phyloP scores from a whole-genome alignment of 1,140 invertebrate genomes.

The Drosophila bipectinata region DNA sequence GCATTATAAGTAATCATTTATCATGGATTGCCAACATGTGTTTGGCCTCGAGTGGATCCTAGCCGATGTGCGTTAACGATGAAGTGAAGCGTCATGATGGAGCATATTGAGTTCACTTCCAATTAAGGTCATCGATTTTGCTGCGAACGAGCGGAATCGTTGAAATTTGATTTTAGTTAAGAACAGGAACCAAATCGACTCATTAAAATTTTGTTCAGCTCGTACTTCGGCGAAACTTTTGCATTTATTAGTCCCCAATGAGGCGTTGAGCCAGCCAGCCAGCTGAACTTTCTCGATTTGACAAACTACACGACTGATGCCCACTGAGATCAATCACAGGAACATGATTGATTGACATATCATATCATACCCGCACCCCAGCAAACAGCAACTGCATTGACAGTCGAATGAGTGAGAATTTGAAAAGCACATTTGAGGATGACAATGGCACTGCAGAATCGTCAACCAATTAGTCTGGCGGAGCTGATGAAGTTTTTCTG shows the following conservation, averaged over 20 bases:
- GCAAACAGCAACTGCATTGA: slow-evolving; percentile 19
- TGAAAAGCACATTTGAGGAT: slow-evolving; percentile 48
- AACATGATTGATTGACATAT: slow-evolving; percentile 76
- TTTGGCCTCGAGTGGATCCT: slow-evolving; percentile 58
- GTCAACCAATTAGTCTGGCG: slow-evolving; percentile 45
- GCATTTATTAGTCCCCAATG: slow-evolving; percentile 39
- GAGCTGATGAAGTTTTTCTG: slow-evolving; percentile 32
- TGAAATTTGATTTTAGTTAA: slow-evolving; percentile 34
- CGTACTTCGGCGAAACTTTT: neutral
- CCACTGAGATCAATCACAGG: slow-evolving; percentile 59
- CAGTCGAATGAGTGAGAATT: slow-evolving; percentile 55
- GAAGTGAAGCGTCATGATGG: slow-evolving; percentile 44
- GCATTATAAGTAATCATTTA: slow-evolving; percentile 70
- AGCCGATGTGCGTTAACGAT: slow-evolving; percentile 43
- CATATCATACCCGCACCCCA: slow-evolving; percentile 25
- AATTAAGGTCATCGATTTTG: slow-evolving; percentile 31
- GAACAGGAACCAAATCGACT: slow-evolving; percentile 3
- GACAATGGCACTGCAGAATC: slow-evolving; percentile 30
- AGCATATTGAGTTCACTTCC: slow-evolving; percentile 35
- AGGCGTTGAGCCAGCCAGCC: neutral
- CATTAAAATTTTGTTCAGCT: slow-evolving; percentile 24
- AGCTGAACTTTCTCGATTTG: slow-evolving; percentile 42
- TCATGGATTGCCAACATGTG: slow-evolving; percentile 73
- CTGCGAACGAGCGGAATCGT: neutral
- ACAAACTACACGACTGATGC: slow-evolving; percentile 41